A percentile compares a stretch with the other conserved stretches of the same genome.
phyloP scores from a whole-genome alignment of 2,888 invertebrate genomes.

The Drosophila suboccidentalis region DNA sequence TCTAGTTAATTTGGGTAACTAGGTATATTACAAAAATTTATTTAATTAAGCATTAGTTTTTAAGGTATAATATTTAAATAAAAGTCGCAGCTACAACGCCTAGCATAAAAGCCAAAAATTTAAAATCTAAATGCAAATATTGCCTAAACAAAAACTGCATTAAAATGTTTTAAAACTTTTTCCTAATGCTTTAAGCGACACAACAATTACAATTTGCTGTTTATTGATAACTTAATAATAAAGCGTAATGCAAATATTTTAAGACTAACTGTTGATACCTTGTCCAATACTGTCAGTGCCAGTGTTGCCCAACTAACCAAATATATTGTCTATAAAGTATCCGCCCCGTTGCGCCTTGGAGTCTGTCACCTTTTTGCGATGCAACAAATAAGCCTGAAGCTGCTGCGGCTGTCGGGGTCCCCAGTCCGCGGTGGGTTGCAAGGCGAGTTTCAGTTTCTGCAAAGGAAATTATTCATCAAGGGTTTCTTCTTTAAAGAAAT shows the following conservation, averaged over 20 bases:
- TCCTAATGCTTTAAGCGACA: constrained; percentile 57
- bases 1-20: too few species aligned
- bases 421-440: constrained; percentile 81
- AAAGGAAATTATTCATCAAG: not conserved
- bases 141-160: constrained; percentile 30
- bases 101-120: constrained; percentile 45
- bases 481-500: not conserved
- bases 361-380: constrained; percentile 33
- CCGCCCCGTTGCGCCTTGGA: constrained; percentile 44
- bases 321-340: constrained; percentile 80
- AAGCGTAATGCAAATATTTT: constrained; percentile 55
- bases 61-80: constrained; percentile 28
- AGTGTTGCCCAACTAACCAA: constrained; percentile 64
- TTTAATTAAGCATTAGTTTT: constrained; percentile 31
- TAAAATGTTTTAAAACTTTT: constrained; percentile 47
- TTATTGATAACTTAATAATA: constrained; percentile 51
- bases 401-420: constrained; percentile 83
- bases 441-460: constrained; percentile 82
- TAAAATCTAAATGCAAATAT: constrained; percentile 33
- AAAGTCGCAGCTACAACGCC: constrained; percentile 54
- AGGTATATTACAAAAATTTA: not conserved
- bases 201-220: constrained; percentile 39
- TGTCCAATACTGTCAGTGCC: not conserved
- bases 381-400: constrained; percentile 86
- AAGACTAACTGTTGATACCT: constrained; percentile 5